phyloP scores from a whole-genome alignment of 2,888 invertebrate genomes.

The Celastrina argiolus region DNA sequence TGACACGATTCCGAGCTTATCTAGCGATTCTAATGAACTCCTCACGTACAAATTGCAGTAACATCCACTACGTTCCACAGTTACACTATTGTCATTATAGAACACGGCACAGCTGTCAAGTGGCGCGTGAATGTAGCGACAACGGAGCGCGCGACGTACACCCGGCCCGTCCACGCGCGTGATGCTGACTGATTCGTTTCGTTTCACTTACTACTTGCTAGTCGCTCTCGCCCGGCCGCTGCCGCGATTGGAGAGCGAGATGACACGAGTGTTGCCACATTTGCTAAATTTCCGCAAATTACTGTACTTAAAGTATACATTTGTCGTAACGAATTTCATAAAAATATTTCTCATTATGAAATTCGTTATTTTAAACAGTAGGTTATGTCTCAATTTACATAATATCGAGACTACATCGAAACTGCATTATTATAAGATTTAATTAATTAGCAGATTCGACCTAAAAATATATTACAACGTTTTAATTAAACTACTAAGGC shows the following conservation, averaged over 20 bases:
- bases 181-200: conserved; percentile 71
- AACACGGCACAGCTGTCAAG: conserved; percentile 66
- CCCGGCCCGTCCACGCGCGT: conserved; percentile 62
- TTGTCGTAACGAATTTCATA: too few relatives aligned
- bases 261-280: conserved; percentile 52
- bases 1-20: conserved; percentile 44
- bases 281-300: conserved; percentile 42
- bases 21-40: conserved; percentile 40
- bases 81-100: conserved; percentile 58
- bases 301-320: too few relatives aligned
- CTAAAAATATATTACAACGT: too few relatives aligned
- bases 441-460: too few relatives aligned
- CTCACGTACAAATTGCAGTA: conserved; percentile 51
- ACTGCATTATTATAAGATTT: too few relatives aligned
- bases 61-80: conserved; percentile 63
- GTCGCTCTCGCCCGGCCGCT: conserved; percentile 37
- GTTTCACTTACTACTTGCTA: too few relatives aligned
- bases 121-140: conserved; percentile 65
- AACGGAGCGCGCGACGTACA: conserved; percentile 45
- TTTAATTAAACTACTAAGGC: too few relatives aligned
- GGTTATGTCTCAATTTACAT: too few relatives aligned
- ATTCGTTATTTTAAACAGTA: too few relatives aligned
- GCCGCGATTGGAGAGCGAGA: conserved; percentile 45
- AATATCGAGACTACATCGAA: too few relatives aligned
- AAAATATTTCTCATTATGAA: too few relatives aligned